Percentiles rank a stretch among this genome's conserved stretches.
phyloP scores from a whole-genome alignment of 2,113 vertebrate genomes.

The Uropsilus gracilis region DNA sequence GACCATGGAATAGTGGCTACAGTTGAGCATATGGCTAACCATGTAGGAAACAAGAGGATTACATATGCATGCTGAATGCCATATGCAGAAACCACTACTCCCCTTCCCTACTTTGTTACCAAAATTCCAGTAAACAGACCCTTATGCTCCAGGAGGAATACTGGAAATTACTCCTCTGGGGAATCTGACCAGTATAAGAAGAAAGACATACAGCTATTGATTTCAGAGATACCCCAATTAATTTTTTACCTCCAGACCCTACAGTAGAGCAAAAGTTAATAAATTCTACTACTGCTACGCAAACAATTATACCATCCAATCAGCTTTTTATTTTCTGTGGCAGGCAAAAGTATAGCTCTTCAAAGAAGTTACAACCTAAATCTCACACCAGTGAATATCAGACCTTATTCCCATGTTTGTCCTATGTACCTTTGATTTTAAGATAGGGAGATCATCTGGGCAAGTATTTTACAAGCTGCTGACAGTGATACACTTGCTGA shows the following conservation, averaged over 20 bases:
- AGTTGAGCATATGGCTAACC: not conserved
- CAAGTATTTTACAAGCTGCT: conserved; percentile 16
- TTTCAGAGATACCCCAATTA: not conserved
- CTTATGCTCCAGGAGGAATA: not conserved
- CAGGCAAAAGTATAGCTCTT: not conserved
- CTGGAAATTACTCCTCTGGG: not conserved
- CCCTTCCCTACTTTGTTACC: not conserved
- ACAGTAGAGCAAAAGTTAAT: not conserved
- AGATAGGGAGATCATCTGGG: not conserved
- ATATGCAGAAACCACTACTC: not conserved
- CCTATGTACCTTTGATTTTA: not conserved
- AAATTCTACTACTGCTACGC: not conserved
- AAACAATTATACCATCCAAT: not conserved
- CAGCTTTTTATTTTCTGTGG: not conserved
- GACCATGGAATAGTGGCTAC: not conserved
- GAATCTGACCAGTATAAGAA: conserved; percentile 20
- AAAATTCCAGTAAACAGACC: conserved; percentile 16
- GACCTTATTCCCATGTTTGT: not conserved
- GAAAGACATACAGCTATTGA: not conserved
- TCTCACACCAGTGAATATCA: not conserved
- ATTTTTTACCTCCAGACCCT: not conserved
- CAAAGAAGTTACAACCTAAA: not conserved
- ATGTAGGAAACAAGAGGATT: conserved; percentile 1
- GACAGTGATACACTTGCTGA: not conserved
- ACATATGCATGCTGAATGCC: not conserved